Evolutionary conservation across 2,888 invertebrate genomes (phyloP).

Genomic region (Craniophora ligustri): DNA sequence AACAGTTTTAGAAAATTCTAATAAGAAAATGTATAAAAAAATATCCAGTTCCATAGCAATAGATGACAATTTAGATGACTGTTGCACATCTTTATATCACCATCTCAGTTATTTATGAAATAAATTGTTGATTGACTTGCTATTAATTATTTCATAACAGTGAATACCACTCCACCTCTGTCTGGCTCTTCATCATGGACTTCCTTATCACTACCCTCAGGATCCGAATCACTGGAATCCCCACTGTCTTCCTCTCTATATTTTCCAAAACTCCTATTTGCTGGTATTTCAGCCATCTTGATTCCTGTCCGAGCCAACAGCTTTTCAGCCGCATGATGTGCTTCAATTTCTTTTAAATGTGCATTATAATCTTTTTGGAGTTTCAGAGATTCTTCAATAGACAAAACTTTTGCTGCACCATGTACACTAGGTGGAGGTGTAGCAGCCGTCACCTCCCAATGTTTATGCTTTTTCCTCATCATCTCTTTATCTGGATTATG

Average conservation of each 20-base stretch:
- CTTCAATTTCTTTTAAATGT: constrained; percentile 84
- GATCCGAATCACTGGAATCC: constrained; percentile 73
- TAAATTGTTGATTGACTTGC: too few species aligned
- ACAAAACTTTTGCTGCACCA: constrained; percentile 85
- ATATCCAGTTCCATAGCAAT: too few species aligned
- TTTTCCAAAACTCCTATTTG: constrained; percentile 72
- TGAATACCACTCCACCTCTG: constrained; percentile 86
- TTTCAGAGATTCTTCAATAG: constrained; percentile 87
- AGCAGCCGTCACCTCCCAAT: constrained; percentile 90
- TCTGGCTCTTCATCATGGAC: constrained; percentile 89
- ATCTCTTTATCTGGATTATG: constrained; percentile 88
- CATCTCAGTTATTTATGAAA: too few species aligned
- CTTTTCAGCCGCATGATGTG: constrained; percentile 88
- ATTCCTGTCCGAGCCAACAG: constrained; percentile 76
- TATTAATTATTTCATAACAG: constrained; percentile 79
- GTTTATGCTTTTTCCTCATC: constrained; percentile 80
- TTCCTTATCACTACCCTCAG: constrained; percentile 86
- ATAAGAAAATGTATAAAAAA: too few species aligned
- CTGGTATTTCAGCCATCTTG: constrained; percentile 73
- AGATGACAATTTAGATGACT: too few species aligned
- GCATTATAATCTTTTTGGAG: constrained; percentile 86
- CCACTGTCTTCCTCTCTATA: constrained; percentile 78
- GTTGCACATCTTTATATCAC: too few species aligned
- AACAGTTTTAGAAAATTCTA: too few species aligned
- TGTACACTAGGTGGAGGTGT: constrained; percentile 89